Base-by-base conservation (phyloP, 2,888 invertebrate species). In the Dynastes hyllus region DNA sequence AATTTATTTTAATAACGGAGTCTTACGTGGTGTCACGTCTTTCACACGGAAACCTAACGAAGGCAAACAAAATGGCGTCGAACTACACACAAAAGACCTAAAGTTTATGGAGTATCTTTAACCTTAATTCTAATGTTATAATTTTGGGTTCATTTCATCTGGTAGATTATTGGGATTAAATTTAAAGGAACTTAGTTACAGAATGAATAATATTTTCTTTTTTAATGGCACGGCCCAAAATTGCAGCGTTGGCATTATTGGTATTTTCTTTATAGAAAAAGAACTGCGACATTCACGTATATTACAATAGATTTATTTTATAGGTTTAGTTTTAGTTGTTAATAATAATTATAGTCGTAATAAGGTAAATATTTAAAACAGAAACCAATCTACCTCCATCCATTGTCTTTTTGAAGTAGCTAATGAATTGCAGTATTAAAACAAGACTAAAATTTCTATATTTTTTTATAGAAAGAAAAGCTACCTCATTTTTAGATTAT, bases 61-160 rank as follows among this genome's bases (percentile, higher is more conserved):
- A 45, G 45, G 45, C 45, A 69, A 69, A 69, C 51, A 79, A 83
- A 80, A 82, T 84, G 86, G 86, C 85, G 86, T 86, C 86, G 83
- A 85, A 85, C 84, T 86, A 87, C 85, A 86, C 67, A 82, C 73
- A 77, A 80, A 83, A 81, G 84, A 69, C 51, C 29, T 63, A 27
- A 63, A 63, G 8, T 63, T 66, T 16, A 85, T 82, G 84, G 84
- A 85, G 83, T 86, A 37, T 37, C 4, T 66, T 32, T 53, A 22
- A 58, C 11, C 32, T 8, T 4, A 75, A 75, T 75, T 75, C 63
- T 6, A 75, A 75, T 22, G 22, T 61, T 61, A 40, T 61, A 75
- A 75, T 75, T 50, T 75, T 75, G 61, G 61, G 73, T 75, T 61
- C 50, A 16, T 51, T 86, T 86, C 85, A 85, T 86, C 85, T 84